Conservation (phyloP, 2,797 vertebrate genomes). For the Pyrocephalus nanus region DNA sequence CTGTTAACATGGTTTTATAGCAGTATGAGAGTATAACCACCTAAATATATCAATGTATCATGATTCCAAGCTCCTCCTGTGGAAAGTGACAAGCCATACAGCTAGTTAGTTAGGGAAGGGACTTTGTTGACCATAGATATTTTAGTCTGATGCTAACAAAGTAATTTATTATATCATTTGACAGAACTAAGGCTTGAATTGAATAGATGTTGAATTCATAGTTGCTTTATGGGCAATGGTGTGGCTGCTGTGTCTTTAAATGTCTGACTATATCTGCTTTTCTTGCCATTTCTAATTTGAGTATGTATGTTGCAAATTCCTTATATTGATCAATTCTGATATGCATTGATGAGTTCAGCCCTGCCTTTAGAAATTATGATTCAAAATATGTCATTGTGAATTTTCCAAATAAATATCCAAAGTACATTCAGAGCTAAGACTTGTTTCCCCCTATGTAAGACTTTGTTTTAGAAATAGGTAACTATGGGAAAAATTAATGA, state of each 20-base stretch:
- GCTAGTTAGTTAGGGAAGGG: background rate
- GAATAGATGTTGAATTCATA: background rate
- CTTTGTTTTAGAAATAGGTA: background rate
- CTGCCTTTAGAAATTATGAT: background rate
- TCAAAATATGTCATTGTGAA: background rate
- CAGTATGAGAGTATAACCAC: background rate
- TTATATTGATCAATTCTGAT: background rate
- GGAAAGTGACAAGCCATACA: background rate
- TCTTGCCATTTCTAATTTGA: background rate
- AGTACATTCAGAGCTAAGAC: background rate
- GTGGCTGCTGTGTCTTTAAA: background rate
- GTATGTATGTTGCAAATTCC: background rate
- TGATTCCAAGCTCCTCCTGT: background rate
- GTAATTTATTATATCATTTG: background rate
- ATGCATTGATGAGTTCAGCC: background rate
- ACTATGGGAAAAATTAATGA: background rate
- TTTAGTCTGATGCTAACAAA: background rate
- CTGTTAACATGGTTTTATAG: background rate
- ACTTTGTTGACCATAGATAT: background rate
- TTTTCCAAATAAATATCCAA: background rate
- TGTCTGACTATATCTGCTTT: background rate
- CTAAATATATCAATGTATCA: background rate
- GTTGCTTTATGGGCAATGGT: background rate
- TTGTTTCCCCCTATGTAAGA: background rate
- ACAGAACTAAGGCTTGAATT: background rate